These are phyloP conservation scores for Hippocampus zosterae DNA, from an alignment of 2,113 vertebrate genomes.

Conservation along the genomic window DNA sequence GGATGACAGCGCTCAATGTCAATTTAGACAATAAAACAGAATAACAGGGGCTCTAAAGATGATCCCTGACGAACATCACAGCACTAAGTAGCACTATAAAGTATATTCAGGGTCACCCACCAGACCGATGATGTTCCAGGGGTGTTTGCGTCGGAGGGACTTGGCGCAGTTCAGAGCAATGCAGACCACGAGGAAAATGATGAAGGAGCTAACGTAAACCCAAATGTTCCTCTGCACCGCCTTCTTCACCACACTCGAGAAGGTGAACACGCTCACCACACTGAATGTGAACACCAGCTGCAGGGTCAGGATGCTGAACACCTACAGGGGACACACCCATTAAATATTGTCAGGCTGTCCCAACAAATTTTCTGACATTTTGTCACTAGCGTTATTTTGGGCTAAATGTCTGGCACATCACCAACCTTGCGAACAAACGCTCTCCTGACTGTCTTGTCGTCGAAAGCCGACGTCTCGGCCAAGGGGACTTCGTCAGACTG, in stretches of 20 bases:
- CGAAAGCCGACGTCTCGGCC: slow-evolving; percentile 20
- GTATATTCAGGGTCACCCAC: slow-evolving; percentile 42
- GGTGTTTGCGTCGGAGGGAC: slow-evolving; percentile 59
- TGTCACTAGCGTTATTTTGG: not conserved
- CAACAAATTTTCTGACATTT: not conserved
- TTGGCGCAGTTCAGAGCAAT: slow-evolving; percentile 38
- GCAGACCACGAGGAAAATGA: slow-evolving; percentile 52
- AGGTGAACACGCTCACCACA: slow-evolving; percentile 72
- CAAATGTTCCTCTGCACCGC: slow-evolving; percentile 51
- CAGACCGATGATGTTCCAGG: slow-evolving; percentile 72
- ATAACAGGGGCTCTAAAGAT: not conserved
- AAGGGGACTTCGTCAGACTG: not conserved
- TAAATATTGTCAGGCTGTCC: too few relatives aligned
- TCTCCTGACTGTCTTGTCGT: slow-evolving; percentile 54
- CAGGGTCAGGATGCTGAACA: slow-evolving; percentile 67
- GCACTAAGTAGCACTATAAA: not conserved
- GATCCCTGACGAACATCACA: not conserved
- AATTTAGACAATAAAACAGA: not conserved
- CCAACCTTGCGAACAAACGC: slow-evolving; percentile 69
- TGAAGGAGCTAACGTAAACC: slow-evolving; percentile 63
- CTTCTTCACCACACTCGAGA: slow-evolving; percentile 51
- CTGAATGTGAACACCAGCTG: slow-evolving; percentile 73
- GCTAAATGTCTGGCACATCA: not conserved
- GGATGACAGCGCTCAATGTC: not conserved
- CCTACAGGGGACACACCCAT: slow-evolving; percentile 33